phyloP scores from a whole-genome alignment of 2,888 invertebrate species.

The Lacanobia wlatinum region DNA sequence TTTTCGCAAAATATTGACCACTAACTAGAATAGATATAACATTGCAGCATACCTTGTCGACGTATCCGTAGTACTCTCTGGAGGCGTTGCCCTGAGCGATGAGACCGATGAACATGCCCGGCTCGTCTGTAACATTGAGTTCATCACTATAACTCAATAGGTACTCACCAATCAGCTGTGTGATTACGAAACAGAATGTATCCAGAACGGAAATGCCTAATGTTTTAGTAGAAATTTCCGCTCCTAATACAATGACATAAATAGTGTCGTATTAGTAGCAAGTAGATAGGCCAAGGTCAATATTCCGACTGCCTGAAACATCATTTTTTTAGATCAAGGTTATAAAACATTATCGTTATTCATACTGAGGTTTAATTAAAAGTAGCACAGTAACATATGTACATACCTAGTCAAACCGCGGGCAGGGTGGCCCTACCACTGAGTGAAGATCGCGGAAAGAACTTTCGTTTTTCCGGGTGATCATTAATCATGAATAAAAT shows the following conservation, averaged over 20 bases:
- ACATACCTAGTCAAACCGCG: no score
- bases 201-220: slow-evolving; percentile 21
- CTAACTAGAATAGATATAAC: not conserved
- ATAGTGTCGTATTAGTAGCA: slow-evolving; percentile 7
- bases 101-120: slow-evolving; percentile 96
- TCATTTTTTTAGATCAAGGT: no score
- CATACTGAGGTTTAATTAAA: no score
- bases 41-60: slow-evolving; percentile 86
- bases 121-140: slow-evolving; percentile 91
- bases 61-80: slow-evolving; percentile 91
- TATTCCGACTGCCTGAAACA: not conserved
- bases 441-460: no score
- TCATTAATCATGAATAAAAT: no score
- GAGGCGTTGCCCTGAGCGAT: slow-evolving; percentile 92
- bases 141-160: not conserved
- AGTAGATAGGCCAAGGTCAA: slow-evolving; percentile 15
- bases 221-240: slow-evolving; percentile 26
- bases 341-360: no score
- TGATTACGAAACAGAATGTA: slow-evolving; percentile 16
- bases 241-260: slow-evolving; percentile 8
- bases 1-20: not conserved
- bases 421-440: no score
- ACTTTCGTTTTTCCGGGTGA: no score
- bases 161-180: slow-evolving; percentile 10
- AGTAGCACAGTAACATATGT: no score